Conservation (phyloP, 1,140 invertebrate genomes). For the Tigriopus japonicus region DNA sequence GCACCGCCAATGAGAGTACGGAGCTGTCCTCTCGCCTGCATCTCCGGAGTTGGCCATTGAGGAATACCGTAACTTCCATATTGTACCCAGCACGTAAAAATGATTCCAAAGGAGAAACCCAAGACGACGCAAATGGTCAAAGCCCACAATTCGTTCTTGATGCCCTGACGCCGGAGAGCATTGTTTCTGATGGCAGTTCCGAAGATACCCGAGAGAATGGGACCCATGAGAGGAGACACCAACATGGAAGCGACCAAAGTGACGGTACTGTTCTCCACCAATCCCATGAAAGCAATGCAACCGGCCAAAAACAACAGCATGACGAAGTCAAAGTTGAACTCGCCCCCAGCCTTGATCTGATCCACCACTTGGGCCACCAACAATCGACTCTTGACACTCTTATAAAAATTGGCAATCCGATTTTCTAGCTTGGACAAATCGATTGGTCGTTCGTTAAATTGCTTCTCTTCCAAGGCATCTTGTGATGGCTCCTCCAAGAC, state of each 20-base stretch:
- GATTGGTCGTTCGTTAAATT: too few relatives aligned
- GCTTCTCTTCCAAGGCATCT: too few relatives aligned
- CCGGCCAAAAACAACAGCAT: conserved; percentile 48
- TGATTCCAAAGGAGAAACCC: background rate
- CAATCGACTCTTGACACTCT: conserved; percentile 28
- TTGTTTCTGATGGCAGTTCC: conserved; percentile 54
- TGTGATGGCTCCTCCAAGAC: too few relatives aligned
- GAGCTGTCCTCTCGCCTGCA: conserved; percentile 33
- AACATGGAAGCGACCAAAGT: background rate
- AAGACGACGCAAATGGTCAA: background rate
- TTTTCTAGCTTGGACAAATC: too few relatives aligned
- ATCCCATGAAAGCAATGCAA: background rate
- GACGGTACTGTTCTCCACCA: background rate
- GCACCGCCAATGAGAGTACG: conserved; percentile 43
- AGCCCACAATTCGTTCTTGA: conserved; percentile 35
- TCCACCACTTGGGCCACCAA: conserved; percentile 68
- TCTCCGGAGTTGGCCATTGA: conserved; percentile 2
- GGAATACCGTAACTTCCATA: too few relatives aligned
- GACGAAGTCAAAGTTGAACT: conserved; percentile 61
- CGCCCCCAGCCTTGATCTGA: conserved; percentile 47
- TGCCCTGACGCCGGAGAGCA: conserved; percentile 39
- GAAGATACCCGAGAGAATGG: conserved; percentile 27
- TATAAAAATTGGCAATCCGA: background rate
- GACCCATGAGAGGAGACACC: background rate
- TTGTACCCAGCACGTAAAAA: too few relatives aligned